Evolutionary conservation across 1,140 invertebrate genomes (phyloP).

Genomic region (Eueides isabella): DNA sequence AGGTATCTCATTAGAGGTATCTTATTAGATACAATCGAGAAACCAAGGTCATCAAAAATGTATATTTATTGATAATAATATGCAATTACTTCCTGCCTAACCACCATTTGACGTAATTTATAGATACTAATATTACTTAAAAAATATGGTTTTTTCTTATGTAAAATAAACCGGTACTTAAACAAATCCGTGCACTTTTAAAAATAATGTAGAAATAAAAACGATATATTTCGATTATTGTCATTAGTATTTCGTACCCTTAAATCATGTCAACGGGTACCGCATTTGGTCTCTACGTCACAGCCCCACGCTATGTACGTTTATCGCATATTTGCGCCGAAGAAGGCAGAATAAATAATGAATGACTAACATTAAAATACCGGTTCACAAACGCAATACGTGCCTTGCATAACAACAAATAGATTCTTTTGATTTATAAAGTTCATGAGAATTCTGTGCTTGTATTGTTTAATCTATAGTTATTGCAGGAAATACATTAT

Average conservation of each 20-base stretch:
- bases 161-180: too few relatives aligned
- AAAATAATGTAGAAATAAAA: too few relatives aligned
- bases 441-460: slow-evolving; percentile 6
- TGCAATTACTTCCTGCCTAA: neutral
- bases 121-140: too few relatives aligned
- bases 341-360: slow-evolving; percentile 25
- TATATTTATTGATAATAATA: neutral
- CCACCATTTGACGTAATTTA: too few relatives aligned
- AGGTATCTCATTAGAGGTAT: too few relatives aligned
- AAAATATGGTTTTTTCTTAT: too few relatives aligned
- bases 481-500: too few relatives aligned
- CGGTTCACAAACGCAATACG: slow-evolving; percentile 25
- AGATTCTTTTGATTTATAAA: slow-evolving; percentile 16
- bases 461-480: neutral
- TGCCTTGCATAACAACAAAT: slow-evolving; percentile 14
- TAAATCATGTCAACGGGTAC: neutral
- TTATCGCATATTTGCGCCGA: slow-evolving; percentile 12
- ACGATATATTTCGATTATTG: too few relatives aligned
- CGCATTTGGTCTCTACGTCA: neutral
- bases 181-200: too few relatives aligned
- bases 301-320: neutral
- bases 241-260: neutral
- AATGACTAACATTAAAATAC: slow-evolving; percentile 31
- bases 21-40: neutral
- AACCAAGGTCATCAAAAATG: neutral